Conservation (phyloP, 2,113 vertebrate species). For the Nanorana parkeri region DNA sequence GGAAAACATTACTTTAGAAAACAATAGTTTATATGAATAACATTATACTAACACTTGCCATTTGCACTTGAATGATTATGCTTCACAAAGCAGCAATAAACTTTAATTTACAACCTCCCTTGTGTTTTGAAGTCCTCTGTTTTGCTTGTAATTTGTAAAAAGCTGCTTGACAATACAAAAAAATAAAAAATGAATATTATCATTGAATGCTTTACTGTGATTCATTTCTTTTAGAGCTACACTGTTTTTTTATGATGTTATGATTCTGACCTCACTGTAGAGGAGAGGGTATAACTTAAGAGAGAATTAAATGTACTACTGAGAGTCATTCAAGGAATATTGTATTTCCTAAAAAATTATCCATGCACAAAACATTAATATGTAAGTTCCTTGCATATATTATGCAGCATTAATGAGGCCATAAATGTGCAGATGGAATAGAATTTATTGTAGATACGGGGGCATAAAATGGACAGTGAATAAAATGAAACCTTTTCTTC, state of each 20-base stretch:
- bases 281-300: not conserved
- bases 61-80: conserved; percentile 53
- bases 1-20: conserved; percentile 27
- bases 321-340: not conserved
- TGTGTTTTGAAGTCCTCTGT: conserved; percentile 37
- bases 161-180: conserved; percentile 21
- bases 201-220: conserved; percentile 11
- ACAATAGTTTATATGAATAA: conserved; percentile 54
- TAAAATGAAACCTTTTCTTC: too few species aligned
- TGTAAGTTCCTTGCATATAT: too few species aligned
- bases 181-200: conserved; percentile 33
- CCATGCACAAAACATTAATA: too few species aligned
- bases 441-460: too few species aligned
- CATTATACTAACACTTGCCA: conserved; percentile 45
- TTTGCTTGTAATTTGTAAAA: conserved; percentile 53
- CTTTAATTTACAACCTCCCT: conserved; percentile 32
- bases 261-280: conserved; percentile 13
- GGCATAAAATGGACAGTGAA: too few species aligned
- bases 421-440: too few species aligned
- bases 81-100: conserved; percentile 44
- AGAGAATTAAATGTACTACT: not conserved
- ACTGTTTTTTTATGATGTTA: conserved; percentile 9
- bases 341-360: not conserved
- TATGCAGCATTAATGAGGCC: too few species aligned
- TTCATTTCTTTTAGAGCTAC: conserved; percentile 9